Evolutionary conservation across 2,113 vertebrate genomes (phyloP), one percentile per base, ranked within the genome.

Genomic region (Chaetura pelagica): DNA sequence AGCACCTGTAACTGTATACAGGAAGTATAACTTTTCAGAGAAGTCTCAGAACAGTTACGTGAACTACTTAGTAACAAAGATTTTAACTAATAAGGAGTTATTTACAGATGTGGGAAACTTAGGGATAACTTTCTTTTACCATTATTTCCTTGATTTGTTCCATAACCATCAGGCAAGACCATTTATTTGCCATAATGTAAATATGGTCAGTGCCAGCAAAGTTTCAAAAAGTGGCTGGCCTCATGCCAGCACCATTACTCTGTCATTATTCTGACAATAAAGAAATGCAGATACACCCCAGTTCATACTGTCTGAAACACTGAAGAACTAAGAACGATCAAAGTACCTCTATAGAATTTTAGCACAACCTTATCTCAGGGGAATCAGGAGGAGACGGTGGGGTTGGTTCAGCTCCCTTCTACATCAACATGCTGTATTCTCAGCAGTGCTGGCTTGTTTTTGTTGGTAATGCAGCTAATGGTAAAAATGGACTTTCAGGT

Each of bases 221-320:
- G 34, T 62, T 83, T 59, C 26, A 76, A 69, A 75, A 95, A 86
- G 46, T 12, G 48, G 4, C 46, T 96, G 94, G 95, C 72, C 59
- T 26, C 7, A 8, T 42, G 85, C 95, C 94, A 94, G 29, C 51
- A 32, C 86, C 63, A 77, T 94, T 96, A 94, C 93, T 67, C 94
- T 94, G 94, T 93, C 92, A 12, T 86, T 94, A 83, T 91, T 93
- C 63, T 85, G 88, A 86, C 92, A 92, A 83, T 94, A 96, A 94
- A 92, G 92, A 94, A 94, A 69, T 90, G 79, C 94, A 96, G 92
- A 95, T 96, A 94, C 95, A 72, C 63, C 75, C 13, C 15, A 73
- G 85, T 88, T 93, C 91, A 42, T 80, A 51, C 55, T 85, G 79
- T 84, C 92, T 88, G 79, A 92, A 92, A 85, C 63, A 34, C 46